Base-by-base conservation (phyloP, 2,113 vertebrate species). In the Pontoporia blainvillei region DNA sequence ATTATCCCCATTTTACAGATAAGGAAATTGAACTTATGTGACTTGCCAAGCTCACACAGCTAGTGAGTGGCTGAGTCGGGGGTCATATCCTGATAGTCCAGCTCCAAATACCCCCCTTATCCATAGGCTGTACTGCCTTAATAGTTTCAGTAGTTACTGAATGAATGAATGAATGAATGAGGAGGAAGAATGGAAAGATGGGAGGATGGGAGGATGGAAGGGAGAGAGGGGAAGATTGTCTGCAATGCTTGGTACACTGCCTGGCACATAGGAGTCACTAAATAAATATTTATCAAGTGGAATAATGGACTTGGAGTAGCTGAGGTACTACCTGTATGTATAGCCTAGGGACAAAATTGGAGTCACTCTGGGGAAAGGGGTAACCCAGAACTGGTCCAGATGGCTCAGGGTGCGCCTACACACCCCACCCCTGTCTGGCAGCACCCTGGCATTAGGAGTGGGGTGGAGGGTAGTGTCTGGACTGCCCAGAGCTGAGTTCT, bases 1-100 rank as follows among this genome's bases (percentile, higher is more conserved):
- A 90, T 95, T 93, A 97, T 49, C 96, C 76, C 83, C 73, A 84
- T 79, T 96, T 86, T 69, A 49, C 85, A 96, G 95, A 95, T 96
- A 93, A 95, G 95, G 96, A 93, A 78, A 69, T 41, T 2, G 17
- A 29, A 69, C 69, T 85, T 62, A 9, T 2, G 2, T 34, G 82
- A 85, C 66, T 57, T 49, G 66, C 91, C 91, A 89, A 64, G 67
- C 59, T 93, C 95, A 69, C 52, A 36, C 86, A 31, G 71, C 66
- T 41, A 90, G 79, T 44, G 57, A 92, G 54, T n/a, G 81, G 29
- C 52, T 66, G 78, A 89, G 23, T 90, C 67, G 90, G 67, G 49
- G 34, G 62, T 88, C 89, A 54, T 4, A 31, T 94, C 85, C 81
- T 75, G 61, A 75, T 25, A 23, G 66, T 78, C 85, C 46, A 34